Percentiles rank a stretch among this genome's conserved stretches.
These are phyloP conservation scores for Cheilosia urbana DNA, from an alignment of 2,888 invertebrate genomes.

Conservation along the genomic window DNA sequence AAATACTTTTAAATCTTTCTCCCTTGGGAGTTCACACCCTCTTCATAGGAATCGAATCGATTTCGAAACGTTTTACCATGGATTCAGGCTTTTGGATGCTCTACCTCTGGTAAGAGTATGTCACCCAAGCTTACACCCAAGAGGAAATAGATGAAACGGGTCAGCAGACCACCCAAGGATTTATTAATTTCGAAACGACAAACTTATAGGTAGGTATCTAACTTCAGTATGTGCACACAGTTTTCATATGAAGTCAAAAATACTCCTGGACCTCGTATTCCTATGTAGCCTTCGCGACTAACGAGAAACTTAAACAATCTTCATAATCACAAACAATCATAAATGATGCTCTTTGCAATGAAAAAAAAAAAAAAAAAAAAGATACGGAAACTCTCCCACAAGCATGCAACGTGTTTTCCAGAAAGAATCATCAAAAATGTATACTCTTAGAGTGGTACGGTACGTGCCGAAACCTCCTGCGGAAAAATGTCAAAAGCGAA, in stretches of 20 bases:
- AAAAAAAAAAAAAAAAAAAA: background rate
- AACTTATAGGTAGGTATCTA: too few relatives aligned
- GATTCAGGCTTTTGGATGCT: background rate
- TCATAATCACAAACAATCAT: constrained; percentile 11
- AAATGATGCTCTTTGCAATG: constrained; percentile 12
- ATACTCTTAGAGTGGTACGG: constrained; percentile 1
- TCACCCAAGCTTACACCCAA: constrained; percentile 2
- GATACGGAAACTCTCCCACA: constrained; percentile 7
- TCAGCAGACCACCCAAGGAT: background rate
- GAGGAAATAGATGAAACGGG: constrained; percentile 2
- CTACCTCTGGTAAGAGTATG: background rate
- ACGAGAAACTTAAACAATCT: background rate
- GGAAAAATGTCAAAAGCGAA: constrained; percentile 7
- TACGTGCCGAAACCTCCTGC: constrained; percentile 51
- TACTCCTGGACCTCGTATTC: too few relatives aligned
- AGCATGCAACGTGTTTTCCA: constrained; percentile 8
- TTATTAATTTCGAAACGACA: too few relatives aligned
- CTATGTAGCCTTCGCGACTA: background rate
- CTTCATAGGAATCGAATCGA: constrained; percentile 12
- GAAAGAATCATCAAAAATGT: constrained; percentile 34
- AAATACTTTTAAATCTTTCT: constrained; percentile 25
- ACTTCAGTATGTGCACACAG: too few relatives aligned
- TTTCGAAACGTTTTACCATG: background rate
- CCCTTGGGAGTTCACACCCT: background rate
- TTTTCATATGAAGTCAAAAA: too few relatives aligned